Conservation (phyloP, 2,113 vertebrate species). For the Phaethornis superciliosus region DNA sequence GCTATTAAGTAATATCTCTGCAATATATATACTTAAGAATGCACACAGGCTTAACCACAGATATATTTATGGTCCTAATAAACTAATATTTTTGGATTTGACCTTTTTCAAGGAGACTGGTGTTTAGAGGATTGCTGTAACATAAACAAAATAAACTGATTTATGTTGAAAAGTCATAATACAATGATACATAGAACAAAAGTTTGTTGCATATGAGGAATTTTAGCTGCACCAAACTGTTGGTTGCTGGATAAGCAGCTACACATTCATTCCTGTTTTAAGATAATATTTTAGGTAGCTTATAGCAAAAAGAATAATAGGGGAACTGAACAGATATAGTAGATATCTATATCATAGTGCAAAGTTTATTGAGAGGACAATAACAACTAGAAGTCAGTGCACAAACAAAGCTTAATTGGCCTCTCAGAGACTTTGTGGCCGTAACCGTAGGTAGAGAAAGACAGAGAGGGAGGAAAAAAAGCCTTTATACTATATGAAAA, state of each 20-base stretch:
- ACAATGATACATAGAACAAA: not conserved
- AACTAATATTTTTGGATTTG: not conserved
- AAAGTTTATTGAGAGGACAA: not conserved
- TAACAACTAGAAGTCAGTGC: not conserved
- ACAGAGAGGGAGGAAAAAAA: not conserved
- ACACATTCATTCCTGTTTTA: not conserved
- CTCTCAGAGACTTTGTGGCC: constrained; percentile 16
- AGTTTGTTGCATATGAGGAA: accelerated
- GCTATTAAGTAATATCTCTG: not conserved
- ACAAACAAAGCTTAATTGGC: constrained; percentile 32
- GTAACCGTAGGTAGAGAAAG: not conserved
- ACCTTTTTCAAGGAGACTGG: not conserved
- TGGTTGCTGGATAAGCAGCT: not conserved
- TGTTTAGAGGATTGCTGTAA: not conserved
- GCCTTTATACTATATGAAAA: not conserved
- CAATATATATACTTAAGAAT: not conserved
- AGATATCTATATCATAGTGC: not conserved
- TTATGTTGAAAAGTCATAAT: not conserved
- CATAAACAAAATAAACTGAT: not conserved
- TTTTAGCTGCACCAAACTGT: not conserved
- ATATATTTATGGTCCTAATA: not conserved
- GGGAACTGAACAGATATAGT: not conserved
- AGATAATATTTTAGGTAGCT: not conserved
- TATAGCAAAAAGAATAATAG: not conserved
- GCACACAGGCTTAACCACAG: not conserved